Evolutionary conservation across 2,888 invertebrate genomes (phyloP), one percentile per base, ranked within the genome.

Genomic region (Dryadula phaetusa): DNA sequence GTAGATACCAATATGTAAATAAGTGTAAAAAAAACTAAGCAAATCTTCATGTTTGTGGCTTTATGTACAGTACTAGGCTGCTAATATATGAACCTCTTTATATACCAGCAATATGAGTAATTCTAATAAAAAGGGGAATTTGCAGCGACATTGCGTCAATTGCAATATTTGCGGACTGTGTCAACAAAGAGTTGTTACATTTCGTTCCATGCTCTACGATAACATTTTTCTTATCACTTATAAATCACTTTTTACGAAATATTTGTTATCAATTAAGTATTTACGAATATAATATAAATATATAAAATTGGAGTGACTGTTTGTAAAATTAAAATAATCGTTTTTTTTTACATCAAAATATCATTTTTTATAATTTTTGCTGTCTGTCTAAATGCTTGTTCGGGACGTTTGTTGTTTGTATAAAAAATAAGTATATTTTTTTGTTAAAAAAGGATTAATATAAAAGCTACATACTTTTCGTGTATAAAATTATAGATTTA

Each of bases 1-100:
- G 37, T 10, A 40, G 8, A 56, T 25, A 40, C 10, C 3, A 56
- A n/a, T 16, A 56, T 22, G 5, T n/a, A 56, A 40, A 40, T 40
- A 14, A 56, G 22, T 8, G 22, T 5, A 22, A 56, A 56, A 7
- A 56, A n/a, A 56, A 40, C 8, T 22, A 40, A 5, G 22, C 10
- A 56, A n/a, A 56, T 5, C 40, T 16, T 56, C 56, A 56, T 56
- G 22, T 40, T n/a, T 22, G 40, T 22, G n/a, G 12, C 22, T 25
- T n/a, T n/a, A 8, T 25, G 10, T 2, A 56, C n/a, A 22, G 22
- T 22, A 22, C 22, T 37, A 37, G 4, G 14, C n/a, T 37, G 37
- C 14, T 37, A 8, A 20, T n/a, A 22, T 7, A 54, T 1, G 8
- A 14, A 22, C 14, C 22, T 3, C 22, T 37, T 40, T 40, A 40